Evolutionary conservation across 35 echinoderm and acorn worm species (phyloP).

Genomic region (Acanthaster planci): DNA sequence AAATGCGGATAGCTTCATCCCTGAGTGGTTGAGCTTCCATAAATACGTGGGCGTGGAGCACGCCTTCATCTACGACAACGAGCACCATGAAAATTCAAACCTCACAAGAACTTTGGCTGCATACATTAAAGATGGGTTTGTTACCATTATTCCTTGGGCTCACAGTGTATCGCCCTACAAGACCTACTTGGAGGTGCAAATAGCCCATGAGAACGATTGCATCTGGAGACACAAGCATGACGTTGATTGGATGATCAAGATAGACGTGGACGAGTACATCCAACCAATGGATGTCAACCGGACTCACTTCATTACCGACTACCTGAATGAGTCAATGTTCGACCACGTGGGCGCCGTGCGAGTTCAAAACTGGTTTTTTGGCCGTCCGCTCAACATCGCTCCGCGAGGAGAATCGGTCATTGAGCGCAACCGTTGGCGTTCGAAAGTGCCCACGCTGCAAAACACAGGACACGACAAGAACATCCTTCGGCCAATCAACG

Average conservation of each 20-base stretch:
- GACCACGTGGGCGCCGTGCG: conserved; percentile 44
- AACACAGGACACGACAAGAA: conserved; percentile 90
- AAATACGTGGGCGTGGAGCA: conserved; percentile 70
- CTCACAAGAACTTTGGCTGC: conserved; percentile 38
- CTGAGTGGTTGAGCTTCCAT: conserved; percentile 72
- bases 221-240: conserved; percentile 77
- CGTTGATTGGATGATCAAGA: conserved; percentile 84
- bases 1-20: conserved; percentile 64
- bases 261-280: conserved; percentile 90
- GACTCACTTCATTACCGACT: conserved; percentile 48
- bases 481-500: conserved; percentile 78
- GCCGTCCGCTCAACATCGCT: conserved; percentile 33
- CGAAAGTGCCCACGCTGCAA: conserved; percentile 50
- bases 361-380: conserved; percentile 91
- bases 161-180: conserved; percentile 62
- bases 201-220: conserved; percentile 94
- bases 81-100: conserved; percentile 28
- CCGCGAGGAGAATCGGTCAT: conserved; percentile 1
- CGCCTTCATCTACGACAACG: conserved; percentile 82
- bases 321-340: conserved; percentile 41
- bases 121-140: conserved; percentile 65
- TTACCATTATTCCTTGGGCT: conserved; percentile 76
- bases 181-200: conserved; percentile 85
- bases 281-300: conserved; percentile 74
- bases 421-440: conserved; percentile 57